Evolutionary conservation across 1,140 invertebrate genomes (phyloP), one percentile per base, ranked within the genome.

Genomic region (Euwallacea similis): DNA sequence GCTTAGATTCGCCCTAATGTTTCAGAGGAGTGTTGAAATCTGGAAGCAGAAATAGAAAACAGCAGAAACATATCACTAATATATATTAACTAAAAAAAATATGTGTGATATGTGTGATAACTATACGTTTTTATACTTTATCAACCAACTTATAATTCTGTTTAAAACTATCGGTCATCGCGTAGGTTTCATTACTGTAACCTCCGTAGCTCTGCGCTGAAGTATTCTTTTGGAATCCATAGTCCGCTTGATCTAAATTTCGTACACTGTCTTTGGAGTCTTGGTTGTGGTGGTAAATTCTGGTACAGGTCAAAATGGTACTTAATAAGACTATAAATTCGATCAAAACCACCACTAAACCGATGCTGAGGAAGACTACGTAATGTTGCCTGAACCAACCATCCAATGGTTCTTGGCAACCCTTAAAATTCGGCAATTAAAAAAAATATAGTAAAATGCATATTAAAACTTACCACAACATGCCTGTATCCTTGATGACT

Each of bases 351-450:
- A 91, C 79, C 0, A 87, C 80, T 33, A 93, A 82, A 6, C 90
- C 86, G 41, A 88, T 85, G 3, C 85, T 82, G 44, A 94, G 82
- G 70, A 94, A 88, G 53, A 91, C 83, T 9, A 91, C 79, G 46
- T 91, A 91, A 76, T 94, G 91, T 44, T 90, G 85, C 55, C 90
- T 85, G 68, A 91, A 90, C 91, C 92, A 95, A 66, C 86, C 84
- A 81, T 93, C 90, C 33, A 94, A 82, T 79, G 86, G 86, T 15
- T 83, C 82, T 6, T 91, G 78, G 73, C 92, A 94, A 11, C 92
- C 89, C 88, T 92, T 78, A 54, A 67, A 69, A 67, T 50, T 56
- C n/a, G 9, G 7, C 16, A 56, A 56, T 56, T 50, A 11, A 50
- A 11, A 50, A 11, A 13, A 50, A 50, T 6, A 7, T 13, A 11